phyloP scores from a whole-genome alignment of 2,113 vertebrate species.

The Larimichthys crocea region DNA sequence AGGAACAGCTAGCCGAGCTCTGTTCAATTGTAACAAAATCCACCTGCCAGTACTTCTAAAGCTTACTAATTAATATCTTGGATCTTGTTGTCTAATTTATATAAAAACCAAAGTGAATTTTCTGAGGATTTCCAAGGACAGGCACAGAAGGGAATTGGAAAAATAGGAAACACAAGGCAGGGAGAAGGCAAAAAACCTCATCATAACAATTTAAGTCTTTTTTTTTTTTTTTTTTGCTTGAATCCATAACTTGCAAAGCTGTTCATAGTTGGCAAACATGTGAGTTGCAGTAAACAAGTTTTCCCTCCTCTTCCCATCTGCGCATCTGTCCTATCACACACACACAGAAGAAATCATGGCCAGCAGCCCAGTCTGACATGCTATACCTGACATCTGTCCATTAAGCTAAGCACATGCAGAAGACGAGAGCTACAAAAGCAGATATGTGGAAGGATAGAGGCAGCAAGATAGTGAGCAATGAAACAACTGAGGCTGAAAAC shows the following conservation, averaged over 20 bases:
- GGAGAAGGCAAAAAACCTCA: too few species aligned
- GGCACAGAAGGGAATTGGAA: too few species aligned
- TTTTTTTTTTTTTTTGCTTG: background rate
- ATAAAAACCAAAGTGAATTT: background rate
- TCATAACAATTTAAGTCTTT: background rate
- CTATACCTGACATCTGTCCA: constrained; percentile 30
- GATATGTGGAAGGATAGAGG: background rate
- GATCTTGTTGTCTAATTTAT: background rate
- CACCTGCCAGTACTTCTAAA: too few species aligned
- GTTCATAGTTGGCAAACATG: background rate
- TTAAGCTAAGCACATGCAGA: constrained; percentile 16
- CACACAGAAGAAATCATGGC: constrained; percentile 1
- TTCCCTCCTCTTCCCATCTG: background rate
- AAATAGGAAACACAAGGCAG: too few species aligned
- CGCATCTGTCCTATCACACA: constrained; percentile 12
- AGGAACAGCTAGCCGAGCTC: too few species aligned
- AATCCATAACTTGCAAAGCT: background rate
- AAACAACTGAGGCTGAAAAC: constrained; percentile 43
- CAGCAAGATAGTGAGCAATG: background rate
- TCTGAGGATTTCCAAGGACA: too few species aligned
- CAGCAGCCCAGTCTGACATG: background rate
- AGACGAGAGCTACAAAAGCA: background rate
- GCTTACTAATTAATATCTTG: too few species aligned
- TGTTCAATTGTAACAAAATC: too few species aligned
- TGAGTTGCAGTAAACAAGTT: background rate